phyloP scores from a whole-genome alignment of 2,888 invertebrate species.

The Drosophila maculinotata region DNA sequence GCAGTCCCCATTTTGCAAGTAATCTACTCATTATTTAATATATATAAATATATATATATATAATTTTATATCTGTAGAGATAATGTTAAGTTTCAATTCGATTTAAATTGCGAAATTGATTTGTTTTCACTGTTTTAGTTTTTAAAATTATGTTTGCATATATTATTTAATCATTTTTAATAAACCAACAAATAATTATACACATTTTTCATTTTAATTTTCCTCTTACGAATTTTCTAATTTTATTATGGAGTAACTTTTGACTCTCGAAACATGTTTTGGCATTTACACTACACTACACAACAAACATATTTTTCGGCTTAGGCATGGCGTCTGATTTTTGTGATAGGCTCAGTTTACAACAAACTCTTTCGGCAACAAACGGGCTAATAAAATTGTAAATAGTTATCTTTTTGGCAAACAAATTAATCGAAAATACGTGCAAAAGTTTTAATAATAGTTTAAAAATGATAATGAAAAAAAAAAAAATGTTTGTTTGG shows the following conservation, averaged over 20 bases:
- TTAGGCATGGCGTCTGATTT: conserved; percentile 72
- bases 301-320: conserved; percentile 52
- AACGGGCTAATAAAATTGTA: conserved; percentile 54
- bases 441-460: conserved; percentile 83
- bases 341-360: conserved; percentile 71
- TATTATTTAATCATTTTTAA: conserved; percentile 75
- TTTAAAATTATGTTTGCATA: conserved; percentile 68
- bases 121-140: conserved; percentile 74
- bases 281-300: conserved; percentile 48
- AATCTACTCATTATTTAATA: conserved; percentile 71
- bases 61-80: conserved; percentile 27
- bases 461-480: conserved; percentile 48
- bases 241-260: conserved; percentile 38
- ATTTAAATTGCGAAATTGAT: conserved; percentile 55
- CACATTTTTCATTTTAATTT: conserved; percentile 14
- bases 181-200: conserved; percentile 64
- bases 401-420: conserved; percentile 61
- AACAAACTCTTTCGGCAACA: conserved; percentile 36
- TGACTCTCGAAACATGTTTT: conserved; percentile 37
- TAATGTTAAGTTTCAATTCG: conserved; percentile 55
- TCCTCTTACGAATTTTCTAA: conserved; percentile 12
- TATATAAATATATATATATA: conserved; percentile 14
- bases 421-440: conserved; percentile 45
- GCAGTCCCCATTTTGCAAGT: conserved; percentile 50
- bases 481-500: conserved; percentile 70